phyloP scores from a whole-genome alignment of 2,113 vertebrate genomes.

The Rhabdomys dilectus region DNA sequence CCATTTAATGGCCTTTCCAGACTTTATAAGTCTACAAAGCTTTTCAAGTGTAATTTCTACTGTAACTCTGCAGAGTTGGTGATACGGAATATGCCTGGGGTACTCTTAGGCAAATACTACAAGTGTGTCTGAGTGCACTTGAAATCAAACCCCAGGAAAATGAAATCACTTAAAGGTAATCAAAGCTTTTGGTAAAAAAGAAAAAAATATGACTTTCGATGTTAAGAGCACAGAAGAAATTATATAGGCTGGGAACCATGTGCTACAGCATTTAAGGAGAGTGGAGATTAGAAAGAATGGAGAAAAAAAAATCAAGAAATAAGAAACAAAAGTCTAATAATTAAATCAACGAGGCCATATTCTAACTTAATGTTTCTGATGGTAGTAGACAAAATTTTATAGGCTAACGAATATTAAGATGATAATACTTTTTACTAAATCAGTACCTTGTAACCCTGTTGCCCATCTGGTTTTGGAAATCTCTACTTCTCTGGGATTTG shows the following conservation, averaged over 20 bases:
- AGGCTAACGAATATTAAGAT: conserved; percentile 16
- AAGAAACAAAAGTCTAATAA: conserved; percentile 51
- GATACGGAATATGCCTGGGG: not conserved
- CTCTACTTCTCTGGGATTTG: conserved; percentile 21
- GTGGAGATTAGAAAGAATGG: conserved; percentile 46
- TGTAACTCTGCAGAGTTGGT: not conserved
- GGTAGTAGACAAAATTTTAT: conserved; percentile 19
- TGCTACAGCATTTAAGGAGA: not conserved
- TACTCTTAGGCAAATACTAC: not conserved
- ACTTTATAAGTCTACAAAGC: conserved; percentile 34
- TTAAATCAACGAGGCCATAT: conserved; percentile 27
- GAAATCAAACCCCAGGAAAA: not conserved
- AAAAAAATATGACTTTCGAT: conserved; percentile 46
- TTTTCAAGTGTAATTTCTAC: conserved; percentile 15
- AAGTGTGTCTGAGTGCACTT: not conserved
- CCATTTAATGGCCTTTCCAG: not conserved
- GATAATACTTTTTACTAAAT: conserved; percentile 4
- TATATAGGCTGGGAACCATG: conserved; percentile 1
- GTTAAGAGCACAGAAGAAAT: conserved; percentile 43
- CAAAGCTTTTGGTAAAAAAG: conserved; percentile 50
- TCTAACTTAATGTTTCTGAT: conserved; percentile 57
- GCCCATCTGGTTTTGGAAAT: conserved; percentile 58
- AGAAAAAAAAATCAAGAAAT: conserved; percentile 46
- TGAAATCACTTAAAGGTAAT: conserved; percentile 35
- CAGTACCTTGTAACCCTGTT: not conserved